These are phyloP conservation scores for Lagodon rhomboides DNA, from an alignment of 2,797 vertebrate genomes.

Conservation along the genomic window DNA sequence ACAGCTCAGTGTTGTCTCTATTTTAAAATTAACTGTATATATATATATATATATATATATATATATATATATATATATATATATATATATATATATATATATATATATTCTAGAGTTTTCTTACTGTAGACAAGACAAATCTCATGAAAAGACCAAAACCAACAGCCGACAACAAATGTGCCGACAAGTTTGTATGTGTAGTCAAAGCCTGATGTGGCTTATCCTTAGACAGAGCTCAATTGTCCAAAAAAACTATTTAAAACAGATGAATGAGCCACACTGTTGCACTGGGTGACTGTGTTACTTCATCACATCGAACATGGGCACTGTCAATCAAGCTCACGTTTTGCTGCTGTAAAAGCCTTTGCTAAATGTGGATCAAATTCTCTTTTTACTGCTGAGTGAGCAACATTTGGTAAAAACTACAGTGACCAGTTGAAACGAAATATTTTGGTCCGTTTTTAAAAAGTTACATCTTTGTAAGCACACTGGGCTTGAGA, in stretches of 20 bases:
- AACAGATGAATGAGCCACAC: neutral
- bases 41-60: neutral
- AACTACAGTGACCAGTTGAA: neutral
- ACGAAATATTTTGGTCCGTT: neutral
- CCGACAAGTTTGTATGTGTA: neutral
- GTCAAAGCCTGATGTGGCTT: neutral
- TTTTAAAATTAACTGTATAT: neutral
- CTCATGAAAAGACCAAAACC: slow-evolving; percentile 9
- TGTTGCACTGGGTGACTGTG: neutral
- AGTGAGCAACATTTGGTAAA: neutral
- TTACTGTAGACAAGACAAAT: slow-evolving; percentile 15
- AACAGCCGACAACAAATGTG: neutral
- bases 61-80: neutral
- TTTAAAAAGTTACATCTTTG: neutral
- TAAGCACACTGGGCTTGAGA: neutral
- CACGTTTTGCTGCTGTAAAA: neutral
- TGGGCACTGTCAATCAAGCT: neutral
- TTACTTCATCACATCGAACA: neutral
- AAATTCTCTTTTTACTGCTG: neutral
- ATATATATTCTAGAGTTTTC: neutral
- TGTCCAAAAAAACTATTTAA: neutral
- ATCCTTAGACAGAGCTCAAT: neutral
- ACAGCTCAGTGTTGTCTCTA: neutral
- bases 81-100: neutral
- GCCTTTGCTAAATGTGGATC: neutral